A percentile compares a stretch with the other conserved stretches of the same genome.
phyloP scores from a whole-genome alignment of 2,888 invertebrate genomes.

The Heliconius hortense region DNA sequence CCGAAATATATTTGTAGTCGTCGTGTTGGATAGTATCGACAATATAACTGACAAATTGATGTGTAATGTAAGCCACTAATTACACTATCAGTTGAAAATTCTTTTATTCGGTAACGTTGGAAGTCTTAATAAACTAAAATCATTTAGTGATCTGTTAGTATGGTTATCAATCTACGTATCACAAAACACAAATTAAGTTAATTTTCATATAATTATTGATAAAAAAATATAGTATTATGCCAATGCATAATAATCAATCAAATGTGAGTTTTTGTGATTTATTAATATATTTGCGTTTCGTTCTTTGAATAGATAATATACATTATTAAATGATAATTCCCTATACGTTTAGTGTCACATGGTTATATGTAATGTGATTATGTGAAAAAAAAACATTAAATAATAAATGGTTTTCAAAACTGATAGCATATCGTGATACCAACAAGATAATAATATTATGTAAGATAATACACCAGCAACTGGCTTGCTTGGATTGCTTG shows the following conservation, averaged over 20 bases:
- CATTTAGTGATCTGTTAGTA: not conserved
- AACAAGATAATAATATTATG: not conserved
- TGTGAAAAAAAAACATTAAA: not conserved
- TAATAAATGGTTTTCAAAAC: not conserved
- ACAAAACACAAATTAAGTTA: not conserved
- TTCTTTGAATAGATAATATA: not conserved
- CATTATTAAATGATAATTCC: not conserved
- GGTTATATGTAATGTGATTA: not conserved
- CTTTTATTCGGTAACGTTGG: not conserved
- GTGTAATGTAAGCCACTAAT: not conserved
- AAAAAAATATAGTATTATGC: too few species aligned
- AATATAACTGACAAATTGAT: not conserved
- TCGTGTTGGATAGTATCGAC: not conserved
- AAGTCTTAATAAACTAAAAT: not conserved
- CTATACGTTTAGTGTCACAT: not conserved
- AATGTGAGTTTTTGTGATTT: not conserved
- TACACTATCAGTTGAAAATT: not conserved
- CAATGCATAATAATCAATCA: not conserved
- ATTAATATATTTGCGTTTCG: not conserved
- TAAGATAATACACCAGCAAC: too few species aligned
- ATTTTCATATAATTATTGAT: not conserved
- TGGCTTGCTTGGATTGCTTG: too few species aligned
- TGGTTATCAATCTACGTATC: not conserved
- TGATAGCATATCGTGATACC: not conserved
- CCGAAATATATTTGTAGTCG: not conserved